Evolutionary conservation across 2,888 invertebrate genomes (phyloP), one percentile per base, ranked within the genome.

Genomic region (Caradrina kadenii): DNA sequence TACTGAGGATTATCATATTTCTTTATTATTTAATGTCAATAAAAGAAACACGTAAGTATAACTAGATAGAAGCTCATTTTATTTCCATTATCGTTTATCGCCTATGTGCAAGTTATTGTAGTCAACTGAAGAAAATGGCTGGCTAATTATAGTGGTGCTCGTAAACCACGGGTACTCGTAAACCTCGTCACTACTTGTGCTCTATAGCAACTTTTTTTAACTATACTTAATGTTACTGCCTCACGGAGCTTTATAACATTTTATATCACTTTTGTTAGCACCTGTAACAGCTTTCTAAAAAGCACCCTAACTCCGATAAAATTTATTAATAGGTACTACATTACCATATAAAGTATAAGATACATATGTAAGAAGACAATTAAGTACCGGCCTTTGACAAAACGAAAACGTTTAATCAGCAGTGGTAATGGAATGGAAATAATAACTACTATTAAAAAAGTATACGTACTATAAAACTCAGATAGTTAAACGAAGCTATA

Each of bases 11-110:
- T 52, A 22, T 56, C 10, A 50, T 61, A 58, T 31, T 49, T 65
- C 11, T 5, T 52, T 31, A 11, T 39, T 53, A 31, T 48, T 65
- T 56, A 50, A 35, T 53, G 35, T 52, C n/a, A 53, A 59, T 59
- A 19, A 55, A 65, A 63, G 19, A n/a, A 62, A 17, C 42, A 65
- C 50, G 39, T 50, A 19, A 35, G 35, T 67, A 65, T 31, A n/a
- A 42, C 31, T 80, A 76, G 53, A 53, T 80, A 76, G 53, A 53
- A 69, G 45, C 62, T 53, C 62, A 65, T 76, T 80, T 78, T 76
- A 80, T 76, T 78, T 76, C 63, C 66, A 78, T 64, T 70, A 76
- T 75, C 56, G 69, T 69, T 76, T 80, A 80, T 80, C 59, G 62
- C 63, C 35, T 69, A 52, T 53, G 67, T 26, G 19, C 62, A 64